phyloP scores from a whole-genome alignment of 2,797 vertebrate species.

The Loris lydekkerianus region DNA sequence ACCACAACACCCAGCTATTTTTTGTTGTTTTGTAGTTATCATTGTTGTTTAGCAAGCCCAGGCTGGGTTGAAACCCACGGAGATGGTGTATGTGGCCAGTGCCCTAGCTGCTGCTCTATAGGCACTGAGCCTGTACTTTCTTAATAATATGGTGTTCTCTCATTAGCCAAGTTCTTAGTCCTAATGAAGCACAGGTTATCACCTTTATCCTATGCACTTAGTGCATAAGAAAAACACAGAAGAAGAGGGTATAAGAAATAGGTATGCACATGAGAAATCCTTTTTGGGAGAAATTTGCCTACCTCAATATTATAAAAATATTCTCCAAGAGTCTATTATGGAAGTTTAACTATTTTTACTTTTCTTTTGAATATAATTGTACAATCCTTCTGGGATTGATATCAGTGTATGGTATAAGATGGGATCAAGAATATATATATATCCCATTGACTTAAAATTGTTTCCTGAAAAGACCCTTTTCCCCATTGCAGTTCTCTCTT shows the following conservation, averaged over 20 bases:
- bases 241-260: no score
- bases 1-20: no score
- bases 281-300: not conserved
- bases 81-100: no score
- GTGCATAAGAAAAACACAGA: no score
- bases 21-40: no score
- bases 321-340: not conserved
- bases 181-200: not conserved
- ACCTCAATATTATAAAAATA: not conserved
- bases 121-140: not conserved
- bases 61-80: no score
- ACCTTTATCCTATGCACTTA: not conserved
- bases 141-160: not conserved
- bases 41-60: no score
- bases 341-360: not conserved
- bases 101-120: no score
- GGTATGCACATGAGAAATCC: no score
- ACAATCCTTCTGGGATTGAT: not conserved
- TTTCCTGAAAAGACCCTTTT: not conserved
- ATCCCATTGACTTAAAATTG: not conserved
- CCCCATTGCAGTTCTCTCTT: not conserved
- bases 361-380: not conserved
- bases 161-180: not conserved
- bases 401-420: not conserved
- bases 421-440: not conserved